Percentiles rank a stretch among this genome's conserved stretches.
These are phyloP conservation scores for Drosophila mauritiana DNA, from an alignment of 1,140 invertebrate species.

Conservation along the genomic window DNA sequence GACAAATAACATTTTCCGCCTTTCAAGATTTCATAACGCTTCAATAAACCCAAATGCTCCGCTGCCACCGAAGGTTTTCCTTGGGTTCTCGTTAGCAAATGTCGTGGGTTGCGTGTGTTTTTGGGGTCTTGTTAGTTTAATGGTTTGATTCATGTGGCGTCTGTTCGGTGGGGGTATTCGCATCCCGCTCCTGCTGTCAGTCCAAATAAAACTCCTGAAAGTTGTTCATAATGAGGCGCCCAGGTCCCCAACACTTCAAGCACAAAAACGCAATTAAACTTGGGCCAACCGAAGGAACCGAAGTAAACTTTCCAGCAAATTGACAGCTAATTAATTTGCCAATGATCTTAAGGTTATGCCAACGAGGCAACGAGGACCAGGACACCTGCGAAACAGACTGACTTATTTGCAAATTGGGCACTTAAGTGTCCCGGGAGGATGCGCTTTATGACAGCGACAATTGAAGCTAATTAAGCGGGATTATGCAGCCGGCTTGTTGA, in stretches of 20 bases:
- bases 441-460: conserved; percentile 70
- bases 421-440: conserved; percentile 54
- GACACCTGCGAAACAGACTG: conserved; percentile 31
- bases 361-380: neutral
- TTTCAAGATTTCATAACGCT: conserved; percentile 58
- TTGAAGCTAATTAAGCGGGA: conserved; percentile 63
- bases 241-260: conserved; percentile 38
- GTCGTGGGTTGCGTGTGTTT: conserved; percentile 25
- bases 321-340: conserved; percentile 77
- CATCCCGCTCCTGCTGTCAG: conserved; percentile 27
- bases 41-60: conserved; percentile 49
- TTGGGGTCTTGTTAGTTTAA: conserved; percentile 53
- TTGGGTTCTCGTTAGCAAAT: conserved; percentile 51
- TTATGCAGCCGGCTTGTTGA: conserved; percentile 48
- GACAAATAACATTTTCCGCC: conserved; percentile 58
- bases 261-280: conserved; percentile 68
- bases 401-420: conserved; percentile 46
- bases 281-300: conserved; percentile 13
- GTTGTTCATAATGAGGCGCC: conserved; percentile 49
- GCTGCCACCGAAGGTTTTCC: conserved; percentile 5
- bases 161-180: conserved; percentile 12
- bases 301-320: conserved; percentile 60
- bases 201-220: conserved; percentile 49
- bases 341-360: conserved; percentile 50
- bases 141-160: conserved; percentile 59